phyloP scores from a whole-genome alignment of 1,140 invertebrate genomes.

The Listronotus oregonensis region DNA sequence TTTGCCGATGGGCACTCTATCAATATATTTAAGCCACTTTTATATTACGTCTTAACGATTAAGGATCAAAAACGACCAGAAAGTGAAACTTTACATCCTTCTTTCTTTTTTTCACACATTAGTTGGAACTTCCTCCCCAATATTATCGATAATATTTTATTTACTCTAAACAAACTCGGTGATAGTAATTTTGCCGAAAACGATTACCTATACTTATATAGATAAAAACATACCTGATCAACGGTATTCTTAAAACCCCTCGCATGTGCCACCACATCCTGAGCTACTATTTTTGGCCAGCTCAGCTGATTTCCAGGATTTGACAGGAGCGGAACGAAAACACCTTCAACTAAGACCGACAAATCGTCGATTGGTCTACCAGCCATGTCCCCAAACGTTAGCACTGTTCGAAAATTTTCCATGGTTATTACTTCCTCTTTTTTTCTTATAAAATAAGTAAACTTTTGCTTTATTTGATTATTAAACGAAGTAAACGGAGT shows the following conservation, averaged over 20 bases:
- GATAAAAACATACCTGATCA: slow-evolving; percentile 64
- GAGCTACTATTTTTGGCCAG: slow-evolving; percentile 76
- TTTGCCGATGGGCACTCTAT: no score
- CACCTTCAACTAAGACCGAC: slow-evolving; percentile 76
- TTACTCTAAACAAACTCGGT: no score
- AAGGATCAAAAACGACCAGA: no score
- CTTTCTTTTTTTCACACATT: no score
- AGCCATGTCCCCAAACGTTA: slow-evolving; percentile 82
- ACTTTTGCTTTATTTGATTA: slow-evolving; percentile 60
- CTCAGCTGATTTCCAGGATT: slow-evolving; percentile 71
- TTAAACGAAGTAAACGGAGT: slow-evolving; percentile 54
- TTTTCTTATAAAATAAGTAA: slow-evolving; percentile 71
- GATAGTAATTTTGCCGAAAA: no score
- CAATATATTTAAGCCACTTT: no score
- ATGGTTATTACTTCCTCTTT: slow-evolving; percentile 60
- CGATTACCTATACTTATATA: no score
- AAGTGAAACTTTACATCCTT: no score
- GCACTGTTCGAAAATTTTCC: slow-evolving; percentile 62
- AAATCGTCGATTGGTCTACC: slow-evolving; percentile 79
- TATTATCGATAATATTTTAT: no score
- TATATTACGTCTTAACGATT: no score
- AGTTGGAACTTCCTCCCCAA: no score
- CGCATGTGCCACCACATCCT: slow-evolving; percentile 77
- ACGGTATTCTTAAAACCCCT: slow-evolving; percentile 75
- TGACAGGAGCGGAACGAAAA: slow-evolving; percentile 73